phyloP scores from a whole-genome alignment of 2,113 vertebrate genomes.

The Aythya baeri region DNA sequence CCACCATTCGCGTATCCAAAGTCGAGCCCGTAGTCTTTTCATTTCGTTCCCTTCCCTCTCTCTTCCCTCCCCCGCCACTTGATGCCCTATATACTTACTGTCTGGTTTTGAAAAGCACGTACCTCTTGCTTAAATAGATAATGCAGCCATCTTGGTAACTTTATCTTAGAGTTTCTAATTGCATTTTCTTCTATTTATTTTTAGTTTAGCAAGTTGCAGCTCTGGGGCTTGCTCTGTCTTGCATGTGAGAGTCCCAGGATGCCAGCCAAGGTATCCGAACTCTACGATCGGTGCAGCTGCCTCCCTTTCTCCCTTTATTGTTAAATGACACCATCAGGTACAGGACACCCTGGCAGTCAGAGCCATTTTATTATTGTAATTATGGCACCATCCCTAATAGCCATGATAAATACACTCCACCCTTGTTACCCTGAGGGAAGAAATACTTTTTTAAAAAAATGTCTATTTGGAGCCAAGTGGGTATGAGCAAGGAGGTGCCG shows the following conservation, averaged over 20 bases:
- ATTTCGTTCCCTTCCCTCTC: not conserved
- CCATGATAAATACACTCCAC: slow-evolving; percentile 60
- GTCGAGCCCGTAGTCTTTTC: slow-evolving; percentile 44
- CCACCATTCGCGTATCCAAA: slow-evolving; percentile 39
- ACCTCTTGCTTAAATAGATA: slow-evolving; percentile 71
- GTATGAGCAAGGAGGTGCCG: slow-evolving; percentile 21
- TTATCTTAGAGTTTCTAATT: slow-evolving; percentile 73
- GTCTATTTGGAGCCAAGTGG: slow-evolving; percentile 33
- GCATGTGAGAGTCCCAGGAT: slow-evolving; percentile 57
- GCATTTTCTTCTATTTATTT: slow-evolving; percentile 75
- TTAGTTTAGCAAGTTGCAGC: slow-evolving; percentile 70
- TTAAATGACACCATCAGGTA: slow-evolving; percentile 58
- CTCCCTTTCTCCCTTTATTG: slow-evolving; percentile 48
- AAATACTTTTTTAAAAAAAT: slow-evolving; percentile 16
- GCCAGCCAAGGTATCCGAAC: slow-evolving; percentile 56
- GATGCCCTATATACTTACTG: slow-evolving; percentile 60
- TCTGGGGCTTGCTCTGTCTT: slow-evolving; percentile 70
- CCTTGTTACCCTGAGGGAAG: slow-evolving; percentile 54
- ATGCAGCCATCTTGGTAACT: slow-evolving; percentile 75
- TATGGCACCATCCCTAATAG: slow-evolving; percentile 51
- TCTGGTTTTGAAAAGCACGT: slow-evolving; percentile 44
- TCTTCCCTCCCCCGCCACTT: slow-evolving; percentile 29
- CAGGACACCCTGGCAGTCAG: slow-evolving; percentile 58
- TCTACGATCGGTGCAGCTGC: not conserved
- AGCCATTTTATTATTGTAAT: slow-evolving; percentile 65